Base-by-base conservation (phyloP, 2,888 invertebrate genomes). In the Heliconius ethilla region DNA sequence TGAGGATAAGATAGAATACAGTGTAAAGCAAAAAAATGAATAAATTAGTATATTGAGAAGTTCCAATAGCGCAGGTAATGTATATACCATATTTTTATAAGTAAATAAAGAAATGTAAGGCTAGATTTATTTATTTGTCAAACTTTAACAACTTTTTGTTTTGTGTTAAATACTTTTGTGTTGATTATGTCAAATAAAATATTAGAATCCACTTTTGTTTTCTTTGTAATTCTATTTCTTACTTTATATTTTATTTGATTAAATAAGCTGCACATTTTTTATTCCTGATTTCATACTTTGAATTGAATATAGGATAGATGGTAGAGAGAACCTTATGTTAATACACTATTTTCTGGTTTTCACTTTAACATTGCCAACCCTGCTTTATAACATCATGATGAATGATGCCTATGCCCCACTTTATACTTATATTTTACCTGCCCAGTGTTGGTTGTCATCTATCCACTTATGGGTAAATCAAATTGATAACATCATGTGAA, bases 121-220 rank as follows among this genome's bases (percentile, higher is more conserved):
- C 33, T 59, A 33, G n/a, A 29, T 29, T 59, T 27, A 59, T 72
- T 72, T 33, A 59, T 72, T 33, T 72, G 6, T 29, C 13, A 63
- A 40, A 63, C 27, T 65, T 72, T n/a, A 55, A 33, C 3, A 59
- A 13, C 27, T 55, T 51, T 72, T 66, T 40, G 27, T n/a, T 74
- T 75, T 80, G 80, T 79, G 80, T 83, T 81, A 73, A 72, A 40
- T 69, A 69, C 25, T 63, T 40, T 76, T 79, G 78, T 79, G 79
- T 77, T 81, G 79, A 79, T 80, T 79, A 76, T 79, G 78, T 76
- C 73, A 55, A 80, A 81, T 77, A 76, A 80, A 81, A 76, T 22
- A 65, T 76, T 69, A 63, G 27, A 77, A 75, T 67, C 63, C 15
- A 63, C 33, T 59, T 18, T 45, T 63, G 45, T 18, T 45, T 70